Conservation (phyloP, 2,888 invertebrate species). For the Cryptocephalus moraei region DNA sequence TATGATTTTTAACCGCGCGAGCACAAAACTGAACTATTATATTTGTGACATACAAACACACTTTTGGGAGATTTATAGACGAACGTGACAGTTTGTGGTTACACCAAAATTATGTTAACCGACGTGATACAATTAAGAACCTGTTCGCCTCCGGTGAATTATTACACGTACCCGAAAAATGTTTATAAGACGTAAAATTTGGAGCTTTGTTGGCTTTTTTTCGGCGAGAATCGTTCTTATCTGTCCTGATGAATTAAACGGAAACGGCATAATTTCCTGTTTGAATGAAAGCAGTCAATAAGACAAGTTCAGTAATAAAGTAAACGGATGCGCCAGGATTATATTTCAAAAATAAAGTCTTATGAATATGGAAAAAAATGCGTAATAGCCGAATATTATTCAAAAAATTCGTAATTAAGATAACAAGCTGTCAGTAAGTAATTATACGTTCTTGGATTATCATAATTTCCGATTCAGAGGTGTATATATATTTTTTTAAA, state of each 20-base stretch:
- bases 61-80: slow-evolving; percentile 7
- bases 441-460: slow-evolving; percentile 3
- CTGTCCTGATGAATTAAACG: too few relatives aligned
- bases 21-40: not conserved
- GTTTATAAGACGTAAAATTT: too few relatives aligned
- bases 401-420: slow-evolving; percentile 7
- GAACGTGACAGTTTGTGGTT: slow-evolving; percentile 6
- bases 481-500: too few relatives aligned
- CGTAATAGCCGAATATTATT: slow-evolving; percentile 5
- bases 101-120: slow-evolving; percentile 6
- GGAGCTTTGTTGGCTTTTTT: too few relatives aligned
- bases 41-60: slow-evolving; percentile 7
- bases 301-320: too few relatives aligned
- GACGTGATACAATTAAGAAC: slow-evolving; percentile 7
- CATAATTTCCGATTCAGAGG: slow-evolving; percentile 1
- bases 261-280: too few relatives aligned
- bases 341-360: too few relatives aligned
- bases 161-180: not conserved
- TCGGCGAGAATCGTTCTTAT: too few relatives aligned
- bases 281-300: too few relatives aligned
- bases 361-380: not conserved
- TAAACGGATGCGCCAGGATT: too few relatives aligned
- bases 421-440: slow-evolving; percentile 2
- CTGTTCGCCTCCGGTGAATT: slow-evolving; percentile 8
- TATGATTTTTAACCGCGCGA: not conserved